Conservation (phyloP, 2,888 invertebrate species). For the Coleophora flavipennella region DNA sequence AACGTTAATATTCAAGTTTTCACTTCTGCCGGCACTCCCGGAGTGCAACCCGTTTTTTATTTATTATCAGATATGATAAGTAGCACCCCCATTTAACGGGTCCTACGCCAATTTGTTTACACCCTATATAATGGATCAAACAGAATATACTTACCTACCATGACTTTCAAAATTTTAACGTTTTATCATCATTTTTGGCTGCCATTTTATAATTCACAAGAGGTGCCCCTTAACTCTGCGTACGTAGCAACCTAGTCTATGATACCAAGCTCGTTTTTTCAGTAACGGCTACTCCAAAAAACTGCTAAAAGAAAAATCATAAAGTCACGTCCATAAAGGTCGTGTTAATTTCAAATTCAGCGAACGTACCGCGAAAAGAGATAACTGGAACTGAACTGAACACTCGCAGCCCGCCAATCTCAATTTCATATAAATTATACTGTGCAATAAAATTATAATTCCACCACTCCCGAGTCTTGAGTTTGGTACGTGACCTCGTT, state of each 20-base stretch:
- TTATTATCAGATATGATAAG: no score
- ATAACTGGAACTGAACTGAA: constrained; percentile 29
- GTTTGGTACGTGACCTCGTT: constrained; percentile 26
- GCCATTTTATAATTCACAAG: no score
- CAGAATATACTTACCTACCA: no score
- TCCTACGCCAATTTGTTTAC: no score
- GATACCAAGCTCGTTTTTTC: background rate
- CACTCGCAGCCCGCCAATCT: constrained; percentile 18
- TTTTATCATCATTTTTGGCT: no score
- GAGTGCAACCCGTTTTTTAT: no score
- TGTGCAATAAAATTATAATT: constrained; percentile 47
- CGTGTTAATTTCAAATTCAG: constrained; percentile 28
- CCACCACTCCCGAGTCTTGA: constrained; percentile 24
- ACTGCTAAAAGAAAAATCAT: background rate
- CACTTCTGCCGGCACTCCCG: no score
- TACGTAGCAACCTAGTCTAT: background rate
- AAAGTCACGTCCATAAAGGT: background rate
- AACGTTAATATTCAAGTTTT: no score
- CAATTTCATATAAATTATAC: constrained; percentile 26
- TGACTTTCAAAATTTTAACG: no score
- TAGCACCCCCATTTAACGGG: no score
- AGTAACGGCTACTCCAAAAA: background rate
- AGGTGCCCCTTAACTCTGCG: no score
- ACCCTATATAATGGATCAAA: no score
- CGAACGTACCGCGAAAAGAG: constrained; percentile 16